Evolutionary conservation across 2,797 vertebrate genomes (phyloP).

Genomic region (Ceryle rudis): DNA sequence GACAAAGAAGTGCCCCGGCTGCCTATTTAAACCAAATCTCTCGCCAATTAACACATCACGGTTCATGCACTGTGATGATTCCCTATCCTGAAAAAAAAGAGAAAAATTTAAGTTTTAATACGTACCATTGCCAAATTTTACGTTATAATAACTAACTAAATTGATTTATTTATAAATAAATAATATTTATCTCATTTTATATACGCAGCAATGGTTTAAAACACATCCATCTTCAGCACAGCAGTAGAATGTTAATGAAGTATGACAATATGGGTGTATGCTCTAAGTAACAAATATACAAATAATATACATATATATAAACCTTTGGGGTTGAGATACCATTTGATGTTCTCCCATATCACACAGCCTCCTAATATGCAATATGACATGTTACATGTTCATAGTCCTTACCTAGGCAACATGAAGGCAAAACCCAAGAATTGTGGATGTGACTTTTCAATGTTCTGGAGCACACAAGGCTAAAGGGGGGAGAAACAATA

Average conservation of each 20-base stretch:
- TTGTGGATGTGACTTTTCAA: not conserved
- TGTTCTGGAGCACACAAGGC: not conserved
- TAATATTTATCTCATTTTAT: not conserved
- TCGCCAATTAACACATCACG: not conserved
- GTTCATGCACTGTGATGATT: not conserved
- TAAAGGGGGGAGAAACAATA: not conserved
- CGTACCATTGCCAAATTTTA: not conserved
- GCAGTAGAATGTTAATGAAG: accelerated
- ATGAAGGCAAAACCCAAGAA: not conserved
- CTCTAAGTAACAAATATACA: not conserved
- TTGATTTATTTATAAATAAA: not conserved
- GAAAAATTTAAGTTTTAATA: not conserved
- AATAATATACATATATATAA: not conserved
- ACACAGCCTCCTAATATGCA: not conserved
- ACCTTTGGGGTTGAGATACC: not conserved
- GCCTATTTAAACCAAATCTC: not conserved
- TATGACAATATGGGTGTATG: not conserved
- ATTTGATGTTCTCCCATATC: not conserved
- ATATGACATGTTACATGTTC: not conserved
- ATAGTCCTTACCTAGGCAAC: not conserved
- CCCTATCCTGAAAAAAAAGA: not conserved
- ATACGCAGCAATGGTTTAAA: not conserved
- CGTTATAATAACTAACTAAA: not conserved
- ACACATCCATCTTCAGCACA: not conserved
- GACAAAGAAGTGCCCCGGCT: not conserved